Conservation (phyloP, 2,797 vertebrate genomes). For the Spinibarbus caldwelli region DNA sequence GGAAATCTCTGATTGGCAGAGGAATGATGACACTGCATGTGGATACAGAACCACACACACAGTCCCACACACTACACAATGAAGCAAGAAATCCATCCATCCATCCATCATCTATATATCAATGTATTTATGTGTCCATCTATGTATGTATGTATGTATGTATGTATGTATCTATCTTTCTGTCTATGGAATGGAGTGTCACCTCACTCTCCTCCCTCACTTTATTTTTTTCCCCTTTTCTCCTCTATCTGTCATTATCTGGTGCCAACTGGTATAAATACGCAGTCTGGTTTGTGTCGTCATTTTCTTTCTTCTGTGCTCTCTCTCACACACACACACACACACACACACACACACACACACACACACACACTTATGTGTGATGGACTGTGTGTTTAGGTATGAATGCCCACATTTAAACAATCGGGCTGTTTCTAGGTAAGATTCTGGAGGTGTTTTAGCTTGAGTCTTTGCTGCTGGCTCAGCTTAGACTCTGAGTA, state of each 20-base stretch:
- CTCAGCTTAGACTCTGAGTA: background rate
- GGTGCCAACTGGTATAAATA: slow-evolving; percentile 34
- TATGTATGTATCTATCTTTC: too few relatives aligned
- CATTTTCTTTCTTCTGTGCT: slow-evolving; percentile 1
- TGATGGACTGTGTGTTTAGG: slow-evolving; percentile 24
- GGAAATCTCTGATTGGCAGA: slow-evolving; percentile 41
- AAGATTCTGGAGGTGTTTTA: slow-evolving; percentile 9
- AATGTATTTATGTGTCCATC: background rate
- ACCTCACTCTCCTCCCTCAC: background rate
- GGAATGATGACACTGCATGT: slow-evolving; percentile 38
- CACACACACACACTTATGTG: too few relatives aligned
- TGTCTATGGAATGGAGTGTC: background rate
- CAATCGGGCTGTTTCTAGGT: slow-evolving; percentile 19
- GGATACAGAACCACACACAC: background rate
- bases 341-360: too few relatives aligned
- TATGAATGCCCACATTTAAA: slow-evolving; percentile 10
- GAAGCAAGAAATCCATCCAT: background rate
- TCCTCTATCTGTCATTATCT: slow-evolving; percentile 25
- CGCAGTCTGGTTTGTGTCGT: slow-evolving; percentile 40
- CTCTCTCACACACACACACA: too few relatives aligned
- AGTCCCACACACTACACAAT: background rate
- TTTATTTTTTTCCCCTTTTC: background rate
- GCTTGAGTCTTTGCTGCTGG: background rate
- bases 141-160: background rate
- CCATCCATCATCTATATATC: background rate